Evolutionary conservation across 2,797 vertebrate genomes (phyloP), one percentile per base, ranked within the genome.

Genomic region (Lithobates sylvaticus): DNA sequence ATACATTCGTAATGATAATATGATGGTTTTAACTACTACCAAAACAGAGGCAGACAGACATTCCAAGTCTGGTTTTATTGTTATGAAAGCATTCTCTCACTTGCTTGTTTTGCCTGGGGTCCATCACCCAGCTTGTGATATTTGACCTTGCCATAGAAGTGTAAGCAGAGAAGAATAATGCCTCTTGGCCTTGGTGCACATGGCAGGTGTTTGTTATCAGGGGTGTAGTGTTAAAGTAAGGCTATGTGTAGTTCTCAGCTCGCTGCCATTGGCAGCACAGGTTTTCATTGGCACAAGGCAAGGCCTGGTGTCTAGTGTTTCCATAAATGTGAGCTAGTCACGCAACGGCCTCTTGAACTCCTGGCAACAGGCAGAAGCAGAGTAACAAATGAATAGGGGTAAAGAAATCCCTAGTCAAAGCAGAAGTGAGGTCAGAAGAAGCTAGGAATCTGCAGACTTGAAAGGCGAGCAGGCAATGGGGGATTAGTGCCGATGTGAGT

Each of bases 321-420:
- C 87, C 84, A 87, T 83, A 89, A 89, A 89, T 89, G 85, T 68
- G 61, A 82, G 78, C 88, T 88, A 87, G 87, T 90, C 88, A 88
- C 83, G 86, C 89, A 86, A 68, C 7, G 84, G 84, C 79, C 81
- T 81, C 83, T 86, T 85, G 86, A 89, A 90, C 85, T 87, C 87
- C 85, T 88, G 88, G 89, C 87, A 86, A 82, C 76, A 80, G 39
- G 74, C 76, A 27, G 50, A 84, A 54, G 67, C 76, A 58, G 69
- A 84, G 42, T 79, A 83, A 79, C 71, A 84, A 84, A 84, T 67
- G 42, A 77, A 68, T 65, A 84, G 70, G 42, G 42, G 26, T 64
- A 80, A 80, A 79, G 76, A 81, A 84, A 84, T 86, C 86, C 88
- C 84, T 84, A 85, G 87, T 89, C 82, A 87, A 89, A 89, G 86